These are phyloP conservation scores for Psilopogon haemacephalus DNA, from an alignment of 2,113 vertebrate genomes.

Conservation along the genomic window DNA sequence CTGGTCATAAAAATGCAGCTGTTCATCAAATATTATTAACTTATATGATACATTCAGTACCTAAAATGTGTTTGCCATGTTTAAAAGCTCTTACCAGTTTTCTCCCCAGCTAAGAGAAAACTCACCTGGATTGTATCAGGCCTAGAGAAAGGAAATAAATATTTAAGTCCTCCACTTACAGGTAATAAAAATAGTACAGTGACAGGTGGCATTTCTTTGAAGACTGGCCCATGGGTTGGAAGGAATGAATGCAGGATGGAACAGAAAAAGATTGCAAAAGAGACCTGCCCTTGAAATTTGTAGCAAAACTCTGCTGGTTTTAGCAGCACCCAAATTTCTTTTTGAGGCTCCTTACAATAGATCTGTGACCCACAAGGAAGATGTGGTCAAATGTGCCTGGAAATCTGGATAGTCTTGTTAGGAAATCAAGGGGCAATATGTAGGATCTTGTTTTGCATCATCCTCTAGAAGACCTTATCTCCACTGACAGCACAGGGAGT, in stretches of 20 bases:
- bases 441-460: not conserved
- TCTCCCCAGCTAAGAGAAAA: not conserved
- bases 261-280: not conserved
- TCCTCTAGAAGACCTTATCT: not conserved
- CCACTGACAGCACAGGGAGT: not conserved
- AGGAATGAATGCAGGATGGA: not conserved
- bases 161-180: not conserved
- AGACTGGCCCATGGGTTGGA: not conserved
- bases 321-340: not conserved
- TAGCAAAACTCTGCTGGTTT: not conserved
- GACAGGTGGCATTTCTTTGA: not conserved
- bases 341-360: not conserved
- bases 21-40: not conserved
- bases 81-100: not conserved
- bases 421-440: not conserved
- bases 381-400: rapidly evolving
- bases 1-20: not conserved
- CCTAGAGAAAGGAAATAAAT: not conserved
- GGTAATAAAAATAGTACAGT: not conserved
- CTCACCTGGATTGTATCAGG: not conserved
- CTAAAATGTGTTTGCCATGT: not conserved
- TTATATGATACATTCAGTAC: not conserved
- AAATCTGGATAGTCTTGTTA: not conserved
- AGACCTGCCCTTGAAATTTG: not conserved
- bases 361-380: not conserved